phyloP scores from a whole-genome alignment of 92 coral and sea anemone genomes.

The Pocillopora grandis region DNA sequence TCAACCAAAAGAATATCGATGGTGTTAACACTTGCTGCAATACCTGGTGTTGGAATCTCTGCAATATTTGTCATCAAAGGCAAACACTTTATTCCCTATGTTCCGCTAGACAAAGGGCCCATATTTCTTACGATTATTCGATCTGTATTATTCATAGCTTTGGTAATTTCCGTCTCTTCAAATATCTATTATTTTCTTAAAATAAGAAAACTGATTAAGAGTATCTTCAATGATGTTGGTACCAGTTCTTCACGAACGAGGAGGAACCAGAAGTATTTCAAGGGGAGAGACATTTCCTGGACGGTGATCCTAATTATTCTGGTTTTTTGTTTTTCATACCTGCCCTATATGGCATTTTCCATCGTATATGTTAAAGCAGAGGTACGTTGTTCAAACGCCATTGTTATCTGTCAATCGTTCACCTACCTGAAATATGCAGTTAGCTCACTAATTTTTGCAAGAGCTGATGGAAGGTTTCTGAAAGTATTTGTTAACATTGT shows the following conservation, averaged over 20 bases:
- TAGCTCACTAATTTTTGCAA: background rate
- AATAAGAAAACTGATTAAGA: background rate
- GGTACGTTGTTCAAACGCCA: background rate
- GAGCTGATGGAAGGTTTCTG: background rate
- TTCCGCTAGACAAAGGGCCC: slow-evolving; percentile 3
- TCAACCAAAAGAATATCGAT: background rate
- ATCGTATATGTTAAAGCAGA: background rate
- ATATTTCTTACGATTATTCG: background rate
- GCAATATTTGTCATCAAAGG: background rate
- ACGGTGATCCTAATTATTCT: slow-evolving; percentile 1
- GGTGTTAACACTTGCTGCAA: background rate
- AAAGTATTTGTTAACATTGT: slow-evolving; percentile 1
- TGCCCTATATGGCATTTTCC: slow-evolving; percentile 1
- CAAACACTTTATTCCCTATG: background rate
- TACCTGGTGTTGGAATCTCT: background rate
- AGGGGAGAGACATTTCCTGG: slow-evolving; percentile 10
- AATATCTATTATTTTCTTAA: background rate
- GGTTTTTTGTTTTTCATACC: slow-evolving; percentile 4
- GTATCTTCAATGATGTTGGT: background rate
- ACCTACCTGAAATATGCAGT: slow-evolving; percentile 12
- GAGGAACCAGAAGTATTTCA: background rate
- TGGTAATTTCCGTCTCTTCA: background rate
- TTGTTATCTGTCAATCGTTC: slow-evolving; percentile 9
- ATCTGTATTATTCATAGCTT: background rate
- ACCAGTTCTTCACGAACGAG: background rate